Evolutionary conservation across 2,888 invertebrate species (phyloP).

Genomic region (Phymatocera aterrima): DNA sequence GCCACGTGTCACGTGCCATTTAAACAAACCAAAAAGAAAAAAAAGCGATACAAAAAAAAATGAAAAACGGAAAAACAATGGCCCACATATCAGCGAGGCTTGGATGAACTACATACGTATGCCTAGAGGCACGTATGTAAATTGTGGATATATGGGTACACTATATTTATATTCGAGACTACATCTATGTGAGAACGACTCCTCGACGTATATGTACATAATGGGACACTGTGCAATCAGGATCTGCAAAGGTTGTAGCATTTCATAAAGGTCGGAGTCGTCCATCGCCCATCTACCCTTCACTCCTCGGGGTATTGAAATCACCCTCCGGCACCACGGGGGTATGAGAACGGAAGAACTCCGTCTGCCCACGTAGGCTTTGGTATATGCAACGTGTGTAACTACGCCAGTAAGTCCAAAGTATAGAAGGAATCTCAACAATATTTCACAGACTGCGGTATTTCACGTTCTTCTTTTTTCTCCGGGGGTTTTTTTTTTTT

Average conservation of each 20-base stretch:
- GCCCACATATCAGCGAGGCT: slow-evolving; percentile 46
- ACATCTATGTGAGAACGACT: neutral
- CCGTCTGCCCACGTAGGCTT: neutral
- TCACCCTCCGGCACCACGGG: slow-evolving; percentile 55
- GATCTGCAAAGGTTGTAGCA: slow-evolving; percentile 66
- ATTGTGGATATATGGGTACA: neutral
- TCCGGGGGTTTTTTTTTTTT: neutral
- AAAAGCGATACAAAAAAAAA: neutral
- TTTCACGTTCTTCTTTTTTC: neutral
- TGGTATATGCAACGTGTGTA: neutral
- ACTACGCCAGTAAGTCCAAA: too few species aligned
- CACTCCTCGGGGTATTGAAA: slow-evolving; percentile 65
- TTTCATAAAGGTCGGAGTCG: slow-evolving; percentile 66
- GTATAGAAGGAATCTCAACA: neutral
- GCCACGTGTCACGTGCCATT: slow-evolving; percentile 42
- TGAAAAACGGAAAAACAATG: slow-evolving; percentile 56
- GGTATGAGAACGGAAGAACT: neutral
- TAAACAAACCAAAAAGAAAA: neutral
- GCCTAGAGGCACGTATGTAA: neutral
- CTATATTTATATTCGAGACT: neutral
- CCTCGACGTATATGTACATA: neutral
- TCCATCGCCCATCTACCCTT: slow-evolving; percentile 48
- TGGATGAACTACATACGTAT: slow-evolving; percentile 44
- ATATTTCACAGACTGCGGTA: neutral
- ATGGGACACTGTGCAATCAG: slow-evolving; percentile 55